phyloP scores from a whole-genome alignment of 2,113 vertebrate species.

The Rynchops niger region DNA sequence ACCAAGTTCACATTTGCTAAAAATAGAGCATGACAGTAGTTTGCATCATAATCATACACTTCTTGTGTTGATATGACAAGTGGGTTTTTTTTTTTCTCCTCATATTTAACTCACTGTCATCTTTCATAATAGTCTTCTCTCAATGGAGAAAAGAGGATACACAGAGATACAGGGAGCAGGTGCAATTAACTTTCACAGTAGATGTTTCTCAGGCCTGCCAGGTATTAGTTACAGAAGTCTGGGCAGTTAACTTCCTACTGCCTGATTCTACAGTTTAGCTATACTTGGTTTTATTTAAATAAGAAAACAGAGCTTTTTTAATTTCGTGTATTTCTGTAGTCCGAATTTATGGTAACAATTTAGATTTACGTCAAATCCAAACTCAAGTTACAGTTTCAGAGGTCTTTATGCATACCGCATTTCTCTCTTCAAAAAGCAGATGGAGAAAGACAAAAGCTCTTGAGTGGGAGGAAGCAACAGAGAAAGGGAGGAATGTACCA shows the following conservation, averaged over 20 bases:
- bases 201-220: background rate
- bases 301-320: background rate
- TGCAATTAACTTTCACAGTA: background rate
- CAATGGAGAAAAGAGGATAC: background rate
- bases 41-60: background rate
- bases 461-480: slow-evolving; percentile 42
- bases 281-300: background rate
- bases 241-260: background rate
- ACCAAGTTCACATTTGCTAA: background rate
- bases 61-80: background rate
- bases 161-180: background rate
- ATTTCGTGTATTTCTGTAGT: background rate
- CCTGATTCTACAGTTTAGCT: background rate
- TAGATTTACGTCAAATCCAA: background rate
- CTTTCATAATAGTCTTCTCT: background rate
- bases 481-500: slow-evolving; percentile 50
- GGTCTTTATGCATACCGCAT: background rate
- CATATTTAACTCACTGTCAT: background rate
- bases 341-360: background rate
- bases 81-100: background rate
- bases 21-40: background rate
- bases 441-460: slow-evolving; percentile 51
- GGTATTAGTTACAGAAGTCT: background rate
- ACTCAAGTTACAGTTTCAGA: background rate
- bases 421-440: slow-evolving; percentile 41